Percentiles rank a stretch among this genome's conserved stretches.
Evolutionary conservation across 2,888 invertebrate genomes (phyloP).

Genomic region (Loripinus fragilis): DNA sequence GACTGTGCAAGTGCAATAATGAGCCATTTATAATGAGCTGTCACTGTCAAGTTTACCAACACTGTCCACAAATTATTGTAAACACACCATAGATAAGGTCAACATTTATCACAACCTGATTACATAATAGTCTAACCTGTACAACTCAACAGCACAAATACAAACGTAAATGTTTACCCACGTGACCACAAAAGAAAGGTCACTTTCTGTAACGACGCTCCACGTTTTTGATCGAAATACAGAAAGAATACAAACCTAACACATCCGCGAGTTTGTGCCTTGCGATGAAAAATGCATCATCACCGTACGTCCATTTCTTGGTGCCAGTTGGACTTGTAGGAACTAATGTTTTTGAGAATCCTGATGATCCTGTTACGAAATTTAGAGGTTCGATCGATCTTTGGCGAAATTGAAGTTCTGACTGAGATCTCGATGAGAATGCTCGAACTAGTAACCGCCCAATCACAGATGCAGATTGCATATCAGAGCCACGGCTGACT

Average conservation of each 20-base stretch:
- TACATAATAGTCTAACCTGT: too few relatives aligned
- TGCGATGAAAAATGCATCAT: constrained; percentile 97
- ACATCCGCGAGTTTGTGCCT: constrained; percentile 93
- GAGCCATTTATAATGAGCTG: too few relatives aligned
- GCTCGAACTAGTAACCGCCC: constrained; percentile 37
- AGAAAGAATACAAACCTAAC: constrained; percentile 88
- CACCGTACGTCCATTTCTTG: constrained; percentile 93
- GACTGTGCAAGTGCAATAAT: too few relatives aligned
- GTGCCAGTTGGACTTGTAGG: constrained; percentile 79
- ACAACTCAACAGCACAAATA: too few relatives aligned
- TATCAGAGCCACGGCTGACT: background rate
- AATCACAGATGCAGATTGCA: constrained; percentile 18
- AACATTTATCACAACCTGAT: too few relatives aligned
- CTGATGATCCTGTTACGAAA: constrained; percentile 92
- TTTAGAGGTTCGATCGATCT: constrained; percentile 80
- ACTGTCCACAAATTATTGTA: too few relatives aligned
- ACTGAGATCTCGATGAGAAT: constrained; percentile 11
- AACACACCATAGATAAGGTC: too few relatives aligned
- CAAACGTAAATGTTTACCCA: constrained; percentile 14
- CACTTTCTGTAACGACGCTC: constrained; percentile 50
- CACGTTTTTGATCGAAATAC: background rate
- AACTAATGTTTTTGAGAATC: constrained; percentile 91
- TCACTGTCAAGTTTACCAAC: too few relatives aligned
- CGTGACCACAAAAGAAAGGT: constrained; percentile 35
- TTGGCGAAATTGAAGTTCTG: constrained; percentile 14